Base-by-base conservation (phyloP, 2,888 invertebrate genomes). In the Lasioglossum malachurum region DNA sequence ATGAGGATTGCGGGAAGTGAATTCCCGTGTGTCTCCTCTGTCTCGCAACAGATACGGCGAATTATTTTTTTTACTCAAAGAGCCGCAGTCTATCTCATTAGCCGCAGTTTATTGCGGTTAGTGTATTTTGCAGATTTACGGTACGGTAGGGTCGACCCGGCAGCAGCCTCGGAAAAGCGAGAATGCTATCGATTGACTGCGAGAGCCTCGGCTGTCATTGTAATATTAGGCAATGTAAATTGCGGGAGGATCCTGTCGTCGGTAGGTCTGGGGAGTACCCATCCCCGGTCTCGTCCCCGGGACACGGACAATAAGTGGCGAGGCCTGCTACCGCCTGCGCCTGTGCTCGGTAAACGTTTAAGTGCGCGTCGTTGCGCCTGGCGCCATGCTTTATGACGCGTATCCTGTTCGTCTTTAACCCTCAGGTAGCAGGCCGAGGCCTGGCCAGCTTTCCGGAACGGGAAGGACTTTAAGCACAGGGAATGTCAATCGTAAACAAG, bases 331-430 rank as follows among this genome's bases (percentile, higher is more conserved):
- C 80, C 71, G 72, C 23, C 83, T 44, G 75, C 71, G 53, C 75
- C 77, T 46, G 4, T 46, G 46, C 46, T 81, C 84, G 44, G 78
- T 87, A 81, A 87, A 88, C 69, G 82, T 88, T 85, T 88, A 86
- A 88, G 84, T 85, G 86, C 84, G 81, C 84, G 64, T 90, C 91
- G 87, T 87, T 85, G 80, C 80, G 79, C 75, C 87, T 90, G 91
- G 91, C 91, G 90, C 90, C 91, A 91, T 82, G 87, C 87, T 91
- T 91, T 91, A 91, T 83, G 90, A 91, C 84, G 85, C 84, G 76
- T 75, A 82, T 88, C 89, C 86, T 88, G 80, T 83, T 72, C 80
- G 82, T 72, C 80, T 76, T 86, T 38, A 57, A 44, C 74, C 60
- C 53, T 82, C 90, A 90, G 90, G 90, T 90, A 90, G 90, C 75